Conservation (phyloP, 2,797 vertebrate species). For the Champsocephalus gunnari region DNA sequence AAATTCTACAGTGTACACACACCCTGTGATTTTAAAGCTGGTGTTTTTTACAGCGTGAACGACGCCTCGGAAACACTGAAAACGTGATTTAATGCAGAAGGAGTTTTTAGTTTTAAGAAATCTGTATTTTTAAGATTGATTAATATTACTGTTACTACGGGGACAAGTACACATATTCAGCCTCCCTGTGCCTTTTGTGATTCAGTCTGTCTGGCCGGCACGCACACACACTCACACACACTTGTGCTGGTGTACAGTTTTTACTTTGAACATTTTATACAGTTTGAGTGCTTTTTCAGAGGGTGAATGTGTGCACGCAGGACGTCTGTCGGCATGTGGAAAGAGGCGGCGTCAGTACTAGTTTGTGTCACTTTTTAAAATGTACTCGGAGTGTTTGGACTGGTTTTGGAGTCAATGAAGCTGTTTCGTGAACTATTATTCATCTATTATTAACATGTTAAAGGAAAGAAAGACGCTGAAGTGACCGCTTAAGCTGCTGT, state of each 20-base stretch:
- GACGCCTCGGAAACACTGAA: slow-evolving; percentile 1
- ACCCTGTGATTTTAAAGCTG: neutral
- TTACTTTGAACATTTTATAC: slow-evolving; percentile 72
- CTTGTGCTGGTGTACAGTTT: slow-evolving; percentile 65
- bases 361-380: slow-evolving; percentile 31
- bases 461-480: slow-evolving; percentile 11
- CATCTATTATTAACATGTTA: neutral
- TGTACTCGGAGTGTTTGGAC: slow-evolving; percentile 33
- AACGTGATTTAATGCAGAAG: neutral
- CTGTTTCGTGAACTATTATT: slow-evolving; percentile 5
- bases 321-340: slow-evolving; percentile 50
- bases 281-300: slow-evolving; percentile 54
- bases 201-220: slow-evolving; percentile 23
- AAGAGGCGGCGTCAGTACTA: slow-evolving; percentile 41
- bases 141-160: slow-evolving; percentile 4
- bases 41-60: slow-evolving; percentile 17
- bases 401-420: slow-evolving; percentile 20
- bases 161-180: neutral
- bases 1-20: neutral
- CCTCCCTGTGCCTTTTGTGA: slow-evolving; percentile 43
- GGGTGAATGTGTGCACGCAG: slow-evolving; percentile 64
- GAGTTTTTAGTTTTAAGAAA: neutral
- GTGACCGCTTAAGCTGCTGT: slow-evolving; percentile 30
- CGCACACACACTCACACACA: slow-evolving; percentile 22
- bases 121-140: slow-evolving; percentile 11